Conservation (phyloP, 2,113 vertebrate genomes). For the Anolis carolinensis region DNA sequence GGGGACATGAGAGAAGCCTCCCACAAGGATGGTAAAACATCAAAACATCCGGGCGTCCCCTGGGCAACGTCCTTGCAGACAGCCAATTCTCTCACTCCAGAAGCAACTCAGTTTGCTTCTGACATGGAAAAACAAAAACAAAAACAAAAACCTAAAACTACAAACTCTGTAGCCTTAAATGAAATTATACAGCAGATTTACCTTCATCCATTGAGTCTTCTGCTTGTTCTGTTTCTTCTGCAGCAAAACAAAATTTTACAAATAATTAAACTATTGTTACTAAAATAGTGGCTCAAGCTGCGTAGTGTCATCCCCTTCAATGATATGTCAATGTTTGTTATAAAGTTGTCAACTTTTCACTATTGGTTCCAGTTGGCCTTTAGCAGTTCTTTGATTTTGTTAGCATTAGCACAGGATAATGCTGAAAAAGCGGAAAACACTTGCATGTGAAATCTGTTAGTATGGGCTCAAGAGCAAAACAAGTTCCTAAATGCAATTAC, state of each 20-base stretch:
- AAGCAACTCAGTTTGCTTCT: too few relatives aligned
- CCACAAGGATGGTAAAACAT: too few relatives aligned
- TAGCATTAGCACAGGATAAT: background rate
- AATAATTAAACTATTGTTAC: background rate
- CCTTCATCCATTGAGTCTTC: slow-evolving; percentile 27
- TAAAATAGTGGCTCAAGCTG: background rate
- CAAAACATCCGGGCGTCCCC: too few relatives aligned
- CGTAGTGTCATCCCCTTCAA: background rate
- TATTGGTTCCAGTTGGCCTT: background rate
- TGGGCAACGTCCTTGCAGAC: too few relatives aligned
- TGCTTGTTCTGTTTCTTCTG: background rate
- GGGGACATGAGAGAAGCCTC: too few relatives aligned
- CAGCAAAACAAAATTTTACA: background rate
- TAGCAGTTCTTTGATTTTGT: background rate
- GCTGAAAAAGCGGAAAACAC: too few relatives aligned
- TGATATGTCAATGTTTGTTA: background rate
- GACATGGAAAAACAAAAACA: too few relatives aligned
- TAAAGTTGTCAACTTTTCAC: background rate
- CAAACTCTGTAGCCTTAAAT: background rate
- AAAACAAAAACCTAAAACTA: too few relatives aligned
- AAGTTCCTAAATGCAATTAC: too few relatives aligned
- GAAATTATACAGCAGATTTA: background rate
- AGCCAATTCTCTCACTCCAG: too few relatives aligned
- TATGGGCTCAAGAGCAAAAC: background rate
- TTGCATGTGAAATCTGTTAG: too few relatives aligned